phyloP scores from a whole-genome alignment of 2,888 invertebrate genomes.

The Lepidocyrtoides sp. region DNA sequence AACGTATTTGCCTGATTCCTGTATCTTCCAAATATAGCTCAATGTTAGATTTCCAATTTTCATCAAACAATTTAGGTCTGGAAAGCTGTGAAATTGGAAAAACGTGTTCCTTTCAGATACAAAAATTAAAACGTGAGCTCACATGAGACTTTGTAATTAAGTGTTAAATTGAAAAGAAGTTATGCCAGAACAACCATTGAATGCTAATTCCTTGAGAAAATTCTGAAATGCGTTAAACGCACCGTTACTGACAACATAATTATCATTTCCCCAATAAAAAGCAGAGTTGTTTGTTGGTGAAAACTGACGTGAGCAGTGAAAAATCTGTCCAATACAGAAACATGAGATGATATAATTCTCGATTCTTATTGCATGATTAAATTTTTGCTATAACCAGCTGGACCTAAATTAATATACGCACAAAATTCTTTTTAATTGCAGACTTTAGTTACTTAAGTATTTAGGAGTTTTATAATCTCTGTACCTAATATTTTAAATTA shows the following conservation, averaged over 20 bases:
- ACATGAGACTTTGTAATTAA: conserved; percentile 54
- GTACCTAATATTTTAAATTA: no score
- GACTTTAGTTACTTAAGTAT: no score
- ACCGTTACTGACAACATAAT: conserved; percentile 85
- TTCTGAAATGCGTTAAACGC: conserved; percentile 84
- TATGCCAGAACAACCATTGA: background rate
- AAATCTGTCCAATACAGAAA: no score
- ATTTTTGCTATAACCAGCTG: no score
- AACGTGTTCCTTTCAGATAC: conserved; percentile 42
- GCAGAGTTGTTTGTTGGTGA: background rate
- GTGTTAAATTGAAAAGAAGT: conserved; percentile 51
- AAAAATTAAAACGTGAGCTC: conserved; percentile 35
- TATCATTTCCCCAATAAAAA: conserved; percentile 66
- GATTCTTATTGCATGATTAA: no score
- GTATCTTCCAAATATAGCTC: background rate
- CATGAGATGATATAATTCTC: no score
- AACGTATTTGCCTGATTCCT: background rate
- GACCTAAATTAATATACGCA: no score
- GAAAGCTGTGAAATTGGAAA: conserved; percentile 61
- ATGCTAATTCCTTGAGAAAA: conserved; percentile 35
- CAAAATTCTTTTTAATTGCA: no score
- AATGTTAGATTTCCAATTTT: conserved; percentile 1
- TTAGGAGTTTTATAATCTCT: no score
- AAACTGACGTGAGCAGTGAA: no score
- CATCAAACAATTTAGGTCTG: background rate